phyloP scores from a whole-genome alignment of 2,113 vertebrate genomes.

The Micronycteris hirsuta region DNA sequence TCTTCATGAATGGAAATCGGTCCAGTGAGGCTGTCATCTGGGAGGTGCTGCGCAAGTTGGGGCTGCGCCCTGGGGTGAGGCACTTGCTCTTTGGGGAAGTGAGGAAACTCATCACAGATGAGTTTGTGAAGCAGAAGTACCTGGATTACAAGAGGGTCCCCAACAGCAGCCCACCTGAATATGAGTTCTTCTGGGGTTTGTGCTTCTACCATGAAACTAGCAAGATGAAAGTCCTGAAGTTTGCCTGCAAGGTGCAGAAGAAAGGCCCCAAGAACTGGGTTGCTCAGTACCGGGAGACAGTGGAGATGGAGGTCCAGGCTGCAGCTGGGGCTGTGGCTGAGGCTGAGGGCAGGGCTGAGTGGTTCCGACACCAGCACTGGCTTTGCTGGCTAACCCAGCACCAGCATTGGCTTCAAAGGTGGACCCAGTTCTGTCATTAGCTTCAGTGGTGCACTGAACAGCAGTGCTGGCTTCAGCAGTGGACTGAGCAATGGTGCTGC shows the following conservation, averaged over 20 bases:
- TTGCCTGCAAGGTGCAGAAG: constrained; percentile 82
- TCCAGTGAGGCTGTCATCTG: constrained; percentile 85
- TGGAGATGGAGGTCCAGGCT: constrained; percentile 67
- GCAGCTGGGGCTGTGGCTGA: constrained; percentile 53
- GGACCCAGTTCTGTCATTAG: constrained; percentile 48
- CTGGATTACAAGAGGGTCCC: constrained; percentile 82
- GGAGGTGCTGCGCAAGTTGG: constrained; percentile 80
- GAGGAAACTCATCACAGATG: constrained; percentile 86
- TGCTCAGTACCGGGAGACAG: constrained; percentile 81
- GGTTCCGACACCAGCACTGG: constrained; percentile 55
- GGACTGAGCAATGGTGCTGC: neutral
- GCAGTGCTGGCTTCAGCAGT: neutral
- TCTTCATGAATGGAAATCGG: constrained; percentile 93
- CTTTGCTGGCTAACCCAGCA: constrained; percentile 52
- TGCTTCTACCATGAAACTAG: constrained; percentile 82
- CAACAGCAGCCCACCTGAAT: constrained; percentile 82
- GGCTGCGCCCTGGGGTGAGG: constrained; percentile 76
- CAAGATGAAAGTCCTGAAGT: constrained; percentile 84
- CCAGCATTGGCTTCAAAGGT: constrained; percentile 34
- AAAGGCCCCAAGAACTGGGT: constrained; percentile 82
- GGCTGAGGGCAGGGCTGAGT: constrained; percentile 46
- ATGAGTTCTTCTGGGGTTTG: constrained; percentile 84
- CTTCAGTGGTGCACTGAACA: constrained; percentile 15
- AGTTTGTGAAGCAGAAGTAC: constrained; percentile 92
- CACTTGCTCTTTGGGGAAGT: constrained; percentile 88